Conservation (phyloP, 1,140 invertebrate genomes). For the Hestina assimilis region DNA sequence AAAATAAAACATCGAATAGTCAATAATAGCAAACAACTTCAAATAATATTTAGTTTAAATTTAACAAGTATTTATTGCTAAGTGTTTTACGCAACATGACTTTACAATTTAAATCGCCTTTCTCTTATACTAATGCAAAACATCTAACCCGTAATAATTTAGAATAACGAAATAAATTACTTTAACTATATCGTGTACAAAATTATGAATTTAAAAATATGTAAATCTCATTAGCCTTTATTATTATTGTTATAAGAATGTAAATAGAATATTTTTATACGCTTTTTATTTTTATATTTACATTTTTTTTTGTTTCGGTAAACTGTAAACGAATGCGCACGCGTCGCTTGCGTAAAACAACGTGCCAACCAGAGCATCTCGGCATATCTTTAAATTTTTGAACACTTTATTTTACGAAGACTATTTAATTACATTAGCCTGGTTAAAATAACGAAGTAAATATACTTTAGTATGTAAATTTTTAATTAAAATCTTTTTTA, state of each 20-base stretch:
- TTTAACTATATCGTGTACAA: too few species aligned
- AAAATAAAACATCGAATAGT: background rate
- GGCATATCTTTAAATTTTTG: conserved; percentile 30
- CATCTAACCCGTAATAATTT: background rate
- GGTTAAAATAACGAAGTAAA: background rate
- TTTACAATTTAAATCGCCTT: background rate
- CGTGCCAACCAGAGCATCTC: conserved; percentile 65
- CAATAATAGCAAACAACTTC: background rate
- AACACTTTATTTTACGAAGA: conserved; percentile 11
- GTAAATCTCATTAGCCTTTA: too few species aligned
- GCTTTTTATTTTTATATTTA: too few species aligned
- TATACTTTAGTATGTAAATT: too few species aligned
- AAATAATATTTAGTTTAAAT: background rate
- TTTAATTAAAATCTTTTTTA: too few species aligned
- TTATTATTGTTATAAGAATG: too few species aligned
- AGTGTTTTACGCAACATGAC: background rate
- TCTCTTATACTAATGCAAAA: conserved; percentile 1
- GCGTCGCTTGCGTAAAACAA: conserved; percentile 51
- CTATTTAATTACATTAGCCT: conserved; percentile 3
- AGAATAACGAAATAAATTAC: too few species aligned
- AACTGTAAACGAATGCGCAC: conserved; percentile 28
- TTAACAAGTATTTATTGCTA: background rate
- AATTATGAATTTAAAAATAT: background rate
- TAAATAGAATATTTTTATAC: too few species aligned
- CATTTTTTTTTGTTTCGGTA: conserved; percentile 1